These are phyloP conservation scores for Leptocoma aspasia DNA, from an alignment of 2,113 vertebrate species.

Conservation along the genomic window DNA sequence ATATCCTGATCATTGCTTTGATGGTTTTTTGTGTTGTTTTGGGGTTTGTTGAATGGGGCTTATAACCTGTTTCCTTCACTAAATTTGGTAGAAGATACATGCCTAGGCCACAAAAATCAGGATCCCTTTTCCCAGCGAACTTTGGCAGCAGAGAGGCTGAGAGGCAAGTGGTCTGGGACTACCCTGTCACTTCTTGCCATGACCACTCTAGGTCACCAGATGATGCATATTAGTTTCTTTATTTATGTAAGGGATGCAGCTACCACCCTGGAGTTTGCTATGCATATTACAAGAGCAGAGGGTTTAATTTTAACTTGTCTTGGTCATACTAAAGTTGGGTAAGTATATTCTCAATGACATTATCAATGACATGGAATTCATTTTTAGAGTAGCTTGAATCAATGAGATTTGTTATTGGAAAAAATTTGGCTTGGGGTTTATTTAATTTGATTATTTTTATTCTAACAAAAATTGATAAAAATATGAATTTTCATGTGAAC, in stretches of 20 bases:
- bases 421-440: background rate
- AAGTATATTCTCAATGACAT: background rate
- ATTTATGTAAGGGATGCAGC: background rate
- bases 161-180: background rate
- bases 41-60: accelerated
- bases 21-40: background rate
- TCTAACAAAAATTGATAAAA: background rate
- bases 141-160: background rate
- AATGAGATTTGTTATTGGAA: background rate
- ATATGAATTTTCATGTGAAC: background rate
- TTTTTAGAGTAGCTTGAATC: background rate
- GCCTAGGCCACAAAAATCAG: background rate
- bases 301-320: background rate
- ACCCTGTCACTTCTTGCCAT: accelerated
- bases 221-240: background rate
- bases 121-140: background rate
- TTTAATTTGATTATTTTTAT: background rate
- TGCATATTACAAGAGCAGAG: background rate
- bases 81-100: background rate
- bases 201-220: background rate
- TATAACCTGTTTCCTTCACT: background rate
- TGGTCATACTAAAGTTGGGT: background rate
- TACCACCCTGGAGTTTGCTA: background rate
- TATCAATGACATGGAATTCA: background rate
- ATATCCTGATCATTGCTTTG: background rate